These are phyloP conservation scores for Mionectes olivaceus DNA, from an alignment of 2,797 vertebrate species.

Conservation along the genomic window DNA sequence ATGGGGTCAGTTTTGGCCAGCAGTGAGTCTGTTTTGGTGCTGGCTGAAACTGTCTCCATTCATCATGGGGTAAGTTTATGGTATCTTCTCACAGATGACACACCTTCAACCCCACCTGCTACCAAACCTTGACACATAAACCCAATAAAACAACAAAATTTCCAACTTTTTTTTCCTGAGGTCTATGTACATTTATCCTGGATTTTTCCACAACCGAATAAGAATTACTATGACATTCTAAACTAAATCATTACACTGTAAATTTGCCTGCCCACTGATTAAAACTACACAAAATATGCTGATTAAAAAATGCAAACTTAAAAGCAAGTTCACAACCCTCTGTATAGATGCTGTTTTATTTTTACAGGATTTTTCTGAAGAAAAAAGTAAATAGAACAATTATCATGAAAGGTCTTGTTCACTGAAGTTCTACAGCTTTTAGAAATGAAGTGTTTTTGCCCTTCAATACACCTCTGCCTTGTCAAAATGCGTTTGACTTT, in stretches of 20 bases:
- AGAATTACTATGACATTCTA: neutral
- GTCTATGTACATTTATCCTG: neutral
- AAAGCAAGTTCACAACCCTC: neutral
- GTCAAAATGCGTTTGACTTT: neutral
- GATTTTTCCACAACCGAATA: neutral
- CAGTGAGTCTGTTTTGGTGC: neutral
- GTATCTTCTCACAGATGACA: neutral
- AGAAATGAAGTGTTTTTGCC: neutral
- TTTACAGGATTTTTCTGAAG: neutral
- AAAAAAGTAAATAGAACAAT: neutral
- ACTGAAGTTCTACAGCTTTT: neutral
- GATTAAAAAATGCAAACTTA: neutral
- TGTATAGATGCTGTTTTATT: neutral
- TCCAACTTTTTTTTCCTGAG: neutral
- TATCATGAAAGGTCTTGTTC: neutral
- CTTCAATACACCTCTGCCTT: neutral
- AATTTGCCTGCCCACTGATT: neutral
- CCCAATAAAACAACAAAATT: neutral
- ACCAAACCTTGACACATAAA: neutral
- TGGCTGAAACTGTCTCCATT: neutral
- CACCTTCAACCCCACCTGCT: rapidly evolving
- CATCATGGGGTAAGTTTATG: neutral
- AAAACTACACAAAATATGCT: neutral
- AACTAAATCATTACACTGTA: neutral
- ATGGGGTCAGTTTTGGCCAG: neutral